phyloP scores from a whole-genome alignment of 2,113 vertebrate species.

The Otolemur garnettii region DNA sequence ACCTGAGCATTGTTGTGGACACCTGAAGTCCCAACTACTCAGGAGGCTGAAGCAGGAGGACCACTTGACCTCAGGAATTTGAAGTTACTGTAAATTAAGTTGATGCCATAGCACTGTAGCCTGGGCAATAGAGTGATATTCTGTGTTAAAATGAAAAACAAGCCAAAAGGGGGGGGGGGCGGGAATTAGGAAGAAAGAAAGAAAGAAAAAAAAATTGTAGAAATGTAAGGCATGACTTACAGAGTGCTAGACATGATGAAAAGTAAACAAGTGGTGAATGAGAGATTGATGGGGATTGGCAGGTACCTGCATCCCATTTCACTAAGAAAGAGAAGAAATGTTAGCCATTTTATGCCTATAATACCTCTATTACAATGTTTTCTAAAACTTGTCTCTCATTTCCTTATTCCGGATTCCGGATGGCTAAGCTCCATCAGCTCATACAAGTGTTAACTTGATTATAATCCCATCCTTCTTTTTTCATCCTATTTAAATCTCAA shows the following conservation, averaged over 20 bases:
- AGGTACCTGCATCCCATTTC: neutral
- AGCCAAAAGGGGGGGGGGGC: too few species aligned
- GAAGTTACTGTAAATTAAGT: too few species aligned
- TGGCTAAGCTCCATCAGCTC: neutral
- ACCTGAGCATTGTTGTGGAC: too few species aligned
- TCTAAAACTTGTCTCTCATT: slow-evolving; percentile 2
- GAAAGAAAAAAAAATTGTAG: neutral
- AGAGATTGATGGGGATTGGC: accelerated
- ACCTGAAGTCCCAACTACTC: too few species aligned
- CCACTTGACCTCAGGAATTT: too few species aligned
- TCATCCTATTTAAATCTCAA: neutral
- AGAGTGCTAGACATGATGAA: neutral
- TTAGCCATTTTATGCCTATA: neutral
- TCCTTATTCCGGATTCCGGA: neutral
- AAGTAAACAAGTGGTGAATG: neutral
- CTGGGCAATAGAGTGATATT: too few species aligned
- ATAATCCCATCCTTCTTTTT: neutral
- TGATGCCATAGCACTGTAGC: too few species aligned
- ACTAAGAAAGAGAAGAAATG: neutral
- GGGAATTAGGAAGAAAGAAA: too few species aligned
- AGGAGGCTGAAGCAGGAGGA: too few species aligned
- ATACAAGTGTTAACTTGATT: neutral
- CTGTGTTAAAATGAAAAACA: too few species aligned
- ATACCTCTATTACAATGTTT: neutral
- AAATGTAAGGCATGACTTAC: neutral